Base-by-base conservation (phyloP, 2,888 invertebrate genomes). In the Furcula furcula region DNA sequence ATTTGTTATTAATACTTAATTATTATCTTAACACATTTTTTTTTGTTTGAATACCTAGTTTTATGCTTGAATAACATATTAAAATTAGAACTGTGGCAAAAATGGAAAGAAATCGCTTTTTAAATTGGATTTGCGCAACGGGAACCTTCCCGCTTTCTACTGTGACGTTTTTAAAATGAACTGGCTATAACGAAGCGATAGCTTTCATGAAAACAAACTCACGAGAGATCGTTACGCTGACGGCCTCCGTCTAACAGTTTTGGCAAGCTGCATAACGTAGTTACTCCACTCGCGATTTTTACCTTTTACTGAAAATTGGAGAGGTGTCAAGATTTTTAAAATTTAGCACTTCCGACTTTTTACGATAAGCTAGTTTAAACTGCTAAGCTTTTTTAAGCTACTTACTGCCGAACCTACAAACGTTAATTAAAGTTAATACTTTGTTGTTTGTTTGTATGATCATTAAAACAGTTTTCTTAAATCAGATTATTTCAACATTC, bases 91-190 rank as follows among this genome's bases (percentile, higher is more conserved):
- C 21, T 7, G n/a, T 10, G 10, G 10, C 9, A n/a, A 10, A 2
- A 4, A 21, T 0, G 16, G 16, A 16, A 20, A 7, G 4, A 13
- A 7, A 2, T 3, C 26, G 10, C 14, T 26, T 26, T 26, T 26
- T 5, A 14, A 26, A 26, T 14, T 26, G 13, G 26, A 26, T 2
- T 36, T n/a, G n/a, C n/a, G n/a, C n/a, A n/a, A n/a, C n/a, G n/a
- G n/a, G n/a, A n/a, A n/a, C n/a, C n/a, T n/a, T n/a, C 32, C 21
- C 20, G 27, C 34, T 21, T 32, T 28, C 22, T 30, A 18, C 26
- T 30, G 13, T 13, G 21, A 22, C 22, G 25, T 26, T 14, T 15
- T 29, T 14, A 7, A 29, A 34, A 25, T 14, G 26, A 26, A 26
- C 26, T 26, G 14, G 14, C 26, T 6, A 13, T n/a, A 25, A 25